phyloP scores from a whole-genome alignment of 2,113 vertebrate genomes.

The Salminus brasiliensis region DNA sequence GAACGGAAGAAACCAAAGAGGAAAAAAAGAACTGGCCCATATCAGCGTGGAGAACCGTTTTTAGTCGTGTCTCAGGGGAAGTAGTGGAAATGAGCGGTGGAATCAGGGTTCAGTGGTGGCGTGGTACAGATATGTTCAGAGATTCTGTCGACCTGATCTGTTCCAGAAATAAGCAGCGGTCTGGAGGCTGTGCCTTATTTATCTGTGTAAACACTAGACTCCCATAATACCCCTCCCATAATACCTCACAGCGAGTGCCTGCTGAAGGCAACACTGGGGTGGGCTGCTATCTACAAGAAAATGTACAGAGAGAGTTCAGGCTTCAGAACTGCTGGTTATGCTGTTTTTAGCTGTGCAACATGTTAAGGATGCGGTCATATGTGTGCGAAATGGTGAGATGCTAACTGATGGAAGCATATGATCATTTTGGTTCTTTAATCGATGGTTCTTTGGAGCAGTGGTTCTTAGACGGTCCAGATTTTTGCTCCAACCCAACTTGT shows the following conservation, averaged over 20 bases:
- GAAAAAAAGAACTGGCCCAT: neutral
- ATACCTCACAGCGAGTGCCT: neutral
- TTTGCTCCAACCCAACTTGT: too few species aligned
- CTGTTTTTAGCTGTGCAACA: too few species aligned
- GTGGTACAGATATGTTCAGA: neutral
- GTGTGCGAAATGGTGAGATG: too few species aligned
- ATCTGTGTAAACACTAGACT: neutral
- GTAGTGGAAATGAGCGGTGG: neutral
- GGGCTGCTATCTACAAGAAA: neutral
- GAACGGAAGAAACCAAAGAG: neutral
- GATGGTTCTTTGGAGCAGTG: too few species aligned
- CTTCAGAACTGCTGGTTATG: too few species aligned
- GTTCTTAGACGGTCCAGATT: too few species aligned
- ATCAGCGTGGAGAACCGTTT: slow-evolving; percentile 4
- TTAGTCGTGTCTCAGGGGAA: neutral
- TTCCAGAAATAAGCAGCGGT: neutral
- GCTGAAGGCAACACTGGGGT: too few species aligned
- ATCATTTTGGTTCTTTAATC: too few species aligned
- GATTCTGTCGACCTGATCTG: neutral
- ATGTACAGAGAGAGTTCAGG: too few species aligned
- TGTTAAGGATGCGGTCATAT: too few species aligned
- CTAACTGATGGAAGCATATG: too few species aligned
- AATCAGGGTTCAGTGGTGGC: neutral
- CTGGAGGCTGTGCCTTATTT: neutral
- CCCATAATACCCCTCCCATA: neutral